These are phyloP conservation scores for Euproctis similis DNA, from an alignment of 2,888 invertebrate genomes.

Conservation along the genomic window DNA sequence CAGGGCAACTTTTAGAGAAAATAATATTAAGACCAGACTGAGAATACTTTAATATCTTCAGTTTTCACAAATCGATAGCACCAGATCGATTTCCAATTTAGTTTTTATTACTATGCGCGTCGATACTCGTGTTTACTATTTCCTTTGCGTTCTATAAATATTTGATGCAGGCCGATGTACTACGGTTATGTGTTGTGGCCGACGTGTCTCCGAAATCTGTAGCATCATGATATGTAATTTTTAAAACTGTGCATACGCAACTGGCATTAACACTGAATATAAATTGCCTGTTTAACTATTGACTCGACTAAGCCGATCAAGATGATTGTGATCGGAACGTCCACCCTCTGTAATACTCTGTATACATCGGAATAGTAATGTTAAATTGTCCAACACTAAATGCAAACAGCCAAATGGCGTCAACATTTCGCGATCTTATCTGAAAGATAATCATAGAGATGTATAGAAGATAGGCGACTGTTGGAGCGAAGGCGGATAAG, in stretches of 20 bases:
- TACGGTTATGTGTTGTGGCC: constrained; percentile 16
- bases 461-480: constrained; percentile 47
- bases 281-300: constrained; percentile 54
- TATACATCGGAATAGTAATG: too few relatives aligned
- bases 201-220: constrained; percentile 19
- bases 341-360: constrained; percentile 41
- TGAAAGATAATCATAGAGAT: constrained; percentile 52
- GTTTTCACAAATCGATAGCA: too few relatives aligned
- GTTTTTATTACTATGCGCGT: too few relatives aligned
- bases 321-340: constrained; percentile 59
- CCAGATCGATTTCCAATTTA: constrained; percentile 14
- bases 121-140: too few relatives aligned
- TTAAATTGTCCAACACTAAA: constrained; percentile 65
- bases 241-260: background rate
- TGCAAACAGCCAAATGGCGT: constrained; percentile 64
- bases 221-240: constrained; percentile 22
- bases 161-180: constrained; percentile 14
- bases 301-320: constrained; percentile 52
- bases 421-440: constrained; percentile 63
- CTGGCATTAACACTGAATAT: constrained; percentile 43
- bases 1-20: too few relatives aligned
- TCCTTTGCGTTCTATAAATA: constrained; percentile 19
- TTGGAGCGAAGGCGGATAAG: constrained; percentile 45
- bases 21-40: too few relatives aligned
- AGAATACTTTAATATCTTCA: too few relatives aligned